Conservation (phyloP, 2,888 invertebrate genomes). For the Dyspetes luteomarginatus region DNA sequence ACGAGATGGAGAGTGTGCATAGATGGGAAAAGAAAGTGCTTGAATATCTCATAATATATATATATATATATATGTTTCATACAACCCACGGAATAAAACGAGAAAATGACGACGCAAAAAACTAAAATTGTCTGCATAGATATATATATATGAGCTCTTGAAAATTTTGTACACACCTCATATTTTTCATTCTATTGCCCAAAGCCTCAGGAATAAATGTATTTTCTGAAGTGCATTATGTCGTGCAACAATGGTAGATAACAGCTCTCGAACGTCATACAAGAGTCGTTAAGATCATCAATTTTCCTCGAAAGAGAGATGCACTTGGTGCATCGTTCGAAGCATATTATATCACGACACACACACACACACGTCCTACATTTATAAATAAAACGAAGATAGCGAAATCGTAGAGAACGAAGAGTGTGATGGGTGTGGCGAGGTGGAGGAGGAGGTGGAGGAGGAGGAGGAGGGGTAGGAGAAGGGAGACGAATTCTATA, state of each 20-base stretch:
- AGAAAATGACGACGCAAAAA: neutral
- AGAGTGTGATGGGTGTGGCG: neutral
- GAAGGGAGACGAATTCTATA: conserved; percentile 32
- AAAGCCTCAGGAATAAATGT: conserved; percentile 17
- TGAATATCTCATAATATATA: conserved; percentile 23
- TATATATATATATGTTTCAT: neutral
- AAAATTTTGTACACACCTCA: conserved; percentile 9
- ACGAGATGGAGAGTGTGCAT: neutral
- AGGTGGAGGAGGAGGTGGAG: neutral
- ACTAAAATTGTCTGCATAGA: neutral
- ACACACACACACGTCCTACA: conserved; percentile 34
- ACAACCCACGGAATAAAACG: conserved; percentile 30
- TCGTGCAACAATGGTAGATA: neutral
- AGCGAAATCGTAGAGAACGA: conserved; percentile 23
- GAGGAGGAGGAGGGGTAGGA: neutral
- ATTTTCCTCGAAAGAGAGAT: conserved; percentile 27
- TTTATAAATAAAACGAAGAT: conserved; percentile 39
- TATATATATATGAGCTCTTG: neutral
- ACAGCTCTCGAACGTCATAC: conserved; percentile 24
- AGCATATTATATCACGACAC: conserved; percentile 27
- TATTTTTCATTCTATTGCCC: conserved; percentile 4
- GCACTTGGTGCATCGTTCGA: conserved; percentile 14
- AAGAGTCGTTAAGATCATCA: conserved; percentile 48
- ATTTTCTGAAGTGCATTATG: conserved; percentile 20
- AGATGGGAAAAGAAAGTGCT: conserved; percentile 19